Evolutionary conservation across 2,113 vertebrate species (phyloP).

Genomic region (Galbula dea): DNA sequence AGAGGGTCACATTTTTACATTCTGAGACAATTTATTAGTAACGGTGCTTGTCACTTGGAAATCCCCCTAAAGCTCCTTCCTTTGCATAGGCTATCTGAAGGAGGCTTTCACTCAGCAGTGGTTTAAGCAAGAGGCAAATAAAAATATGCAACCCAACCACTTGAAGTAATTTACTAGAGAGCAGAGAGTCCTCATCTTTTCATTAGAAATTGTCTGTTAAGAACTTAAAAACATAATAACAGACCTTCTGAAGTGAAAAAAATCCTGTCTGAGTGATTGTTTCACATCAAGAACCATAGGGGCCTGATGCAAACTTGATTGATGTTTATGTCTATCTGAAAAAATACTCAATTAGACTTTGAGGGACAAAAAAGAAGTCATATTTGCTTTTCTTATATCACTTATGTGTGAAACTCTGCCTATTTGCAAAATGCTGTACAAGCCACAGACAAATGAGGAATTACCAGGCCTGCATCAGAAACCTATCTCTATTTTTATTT

Average conservation of each 20-base stretch:
- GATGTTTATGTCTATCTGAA: not conserved
- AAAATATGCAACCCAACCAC: not conserved
- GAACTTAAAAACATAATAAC: not conserved
- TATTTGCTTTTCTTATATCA: not conserved
- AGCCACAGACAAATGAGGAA: not conserved
- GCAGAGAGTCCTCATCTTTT: not conserved
- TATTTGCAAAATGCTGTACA: not conserved
- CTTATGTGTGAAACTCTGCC: not conserved
- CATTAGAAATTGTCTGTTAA: not conserved
- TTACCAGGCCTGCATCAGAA: not conserved
- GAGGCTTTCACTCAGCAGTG: not conserved
- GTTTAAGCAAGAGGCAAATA: conserved; percentile 29
- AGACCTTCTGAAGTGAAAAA: not conserved
- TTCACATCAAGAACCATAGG: not conserved
- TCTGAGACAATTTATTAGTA: conserved; percentile 69
- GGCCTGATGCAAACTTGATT: not conserved
- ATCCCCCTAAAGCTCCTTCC: conserved; percentile 28
- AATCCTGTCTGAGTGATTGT: not conserved
- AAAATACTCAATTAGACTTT: not conserved
- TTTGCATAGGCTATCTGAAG: not conserved
- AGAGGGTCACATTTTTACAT: conserved; percentile 71
- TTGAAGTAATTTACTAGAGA: not conserved
- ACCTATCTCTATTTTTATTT: not conserved
- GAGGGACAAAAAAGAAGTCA: not conserved
- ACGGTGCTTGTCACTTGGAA: conserved; percentile 65